Evolutionary conservation across 2,797 vertebrate species (phyloP).

Genomic region (Ptychobarbus kaznakovi): DNA sequence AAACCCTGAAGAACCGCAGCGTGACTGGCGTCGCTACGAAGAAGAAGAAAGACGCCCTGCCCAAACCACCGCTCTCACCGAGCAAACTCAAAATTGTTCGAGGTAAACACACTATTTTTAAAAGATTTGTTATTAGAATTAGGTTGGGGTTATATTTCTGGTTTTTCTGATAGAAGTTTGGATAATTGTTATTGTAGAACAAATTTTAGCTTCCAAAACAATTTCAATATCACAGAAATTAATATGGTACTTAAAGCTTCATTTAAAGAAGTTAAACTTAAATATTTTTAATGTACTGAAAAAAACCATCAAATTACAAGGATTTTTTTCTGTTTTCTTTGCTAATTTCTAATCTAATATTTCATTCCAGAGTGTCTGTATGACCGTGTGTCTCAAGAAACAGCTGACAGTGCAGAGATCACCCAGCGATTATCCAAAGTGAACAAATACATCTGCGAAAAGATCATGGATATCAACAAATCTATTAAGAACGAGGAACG

Average conservation of each 20-base stretch:
- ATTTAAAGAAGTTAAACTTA: neutral
- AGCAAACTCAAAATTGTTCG: constrained; percentile 98
- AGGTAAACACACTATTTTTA: constrained; percentile 79
- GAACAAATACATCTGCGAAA: constrained; percentile 99
- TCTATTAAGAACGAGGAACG: constrained; percentile 99
- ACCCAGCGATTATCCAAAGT: constrained; percentile 99
- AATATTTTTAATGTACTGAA: neutral
- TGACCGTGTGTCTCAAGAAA: constrained; percentile 99
- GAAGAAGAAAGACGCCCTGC: constrained; percentile 98
- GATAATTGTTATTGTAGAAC: neutral
- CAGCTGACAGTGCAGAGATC: constrained; percentile 97
- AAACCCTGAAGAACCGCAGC: constrained; percentile 98
- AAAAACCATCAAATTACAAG: neutral
- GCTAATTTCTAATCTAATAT: constrained; percentile 20
- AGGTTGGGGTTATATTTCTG: neutral
- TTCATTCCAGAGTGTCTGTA: constrained; percentile 92
- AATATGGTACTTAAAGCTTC: neutral
- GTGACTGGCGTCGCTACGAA: constrained; percentile 98
- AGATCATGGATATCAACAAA: constrained; percentile 99
- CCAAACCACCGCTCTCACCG: constrained; percentile 96
- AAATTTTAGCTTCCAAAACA: neutral
- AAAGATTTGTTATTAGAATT: neutral
- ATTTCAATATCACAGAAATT: neutral
- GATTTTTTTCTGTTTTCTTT: neutral
- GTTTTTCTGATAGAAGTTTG: neutral